These are phyloP conservation scores for Pantala flavescens DNA, from an alignment of 1,140 invertebrate genomes.

Conservation along the genomic window DNA sequence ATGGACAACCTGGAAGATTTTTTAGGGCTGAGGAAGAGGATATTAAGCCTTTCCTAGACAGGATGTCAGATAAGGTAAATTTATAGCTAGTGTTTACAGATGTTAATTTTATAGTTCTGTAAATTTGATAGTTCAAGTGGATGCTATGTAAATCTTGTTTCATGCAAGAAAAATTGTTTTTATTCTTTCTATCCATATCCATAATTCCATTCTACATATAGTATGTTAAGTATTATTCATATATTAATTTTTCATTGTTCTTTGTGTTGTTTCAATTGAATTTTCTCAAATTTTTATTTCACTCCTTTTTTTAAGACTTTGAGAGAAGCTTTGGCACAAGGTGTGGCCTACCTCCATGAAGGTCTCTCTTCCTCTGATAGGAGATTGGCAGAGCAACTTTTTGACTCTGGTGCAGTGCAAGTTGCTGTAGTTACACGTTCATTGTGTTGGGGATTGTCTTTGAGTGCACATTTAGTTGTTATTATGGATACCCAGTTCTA, in stretches of 20 bases:
- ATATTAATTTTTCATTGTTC: too few species aligned
- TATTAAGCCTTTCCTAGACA: constrained; percentile 76
- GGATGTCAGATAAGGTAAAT: constrained; percentile 68
- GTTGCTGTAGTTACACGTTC: constrained; percentile 83
- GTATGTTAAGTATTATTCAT: too few species aligned
- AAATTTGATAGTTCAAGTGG: too few species aligned
- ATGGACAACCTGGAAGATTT: constrained; percentile 72
- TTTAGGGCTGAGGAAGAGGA: constrained; percentile 80
- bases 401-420: constrained; percentile 88
- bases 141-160: too few species aligned
- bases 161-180: too few species aligned
- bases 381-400: constrained; percentile 82
- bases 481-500: constrained; percentile 98
- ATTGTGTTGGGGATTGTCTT: constrained; percentile 84
- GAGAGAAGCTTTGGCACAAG: constrained; percentile 77
- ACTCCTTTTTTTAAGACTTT: constrained; percentile 46
- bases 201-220: too few species aligned
- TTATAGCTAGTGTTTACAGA: too few species aligned
- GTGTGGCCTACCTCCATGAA: constrained; percentile 96
- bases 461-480: constrained; percentile 83
- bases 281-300: constrained; percentile 15
- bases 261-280: too few species aligned
- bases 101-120: background rate
- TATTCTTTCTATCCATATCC: too few species aligned
- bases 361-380: constrained; percentile 75